Conservation (phyloP, 2,113 vertebrate species). For the Galeopterus variegatus region DNA sequence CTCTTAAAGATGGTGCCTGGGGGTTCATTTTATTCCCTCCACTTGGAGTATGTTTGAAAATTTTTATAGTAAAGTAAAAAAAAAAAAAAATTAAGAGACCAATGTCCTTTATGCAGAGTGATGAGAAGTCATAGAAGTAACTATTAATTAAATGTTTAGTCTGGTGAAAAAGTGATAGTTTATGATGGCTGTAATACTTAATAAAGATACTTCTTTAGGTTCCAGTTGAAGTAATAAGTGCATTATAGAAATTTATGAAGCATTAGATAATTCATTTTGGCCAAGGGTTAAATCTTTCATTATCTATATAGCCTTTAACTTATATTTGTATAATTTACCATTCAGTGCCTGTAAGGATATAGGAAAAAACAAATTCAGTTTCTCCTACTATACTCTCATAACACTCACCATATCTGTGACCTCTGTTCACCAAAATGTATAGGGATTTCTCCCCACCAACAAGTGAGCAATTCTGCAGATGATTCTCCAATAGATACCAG, state of each 20-base stretch:
- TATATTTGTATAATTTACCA: background rate
- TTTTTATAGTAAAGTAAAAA: conserved; percentile 44
- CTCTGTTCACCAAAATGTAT: background rate
- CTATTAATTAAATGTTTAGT: conserved; percentile 2
- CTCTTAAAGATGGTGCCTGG: background rate
- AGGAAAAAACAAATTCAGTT: background rate
- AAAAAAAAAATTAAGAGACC: background rate
- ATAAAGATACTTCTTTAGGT: background rate
- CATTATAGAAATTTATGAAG: background rate
- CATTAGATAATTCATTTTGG: background rate
- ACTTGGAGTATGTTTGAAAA: background rate
- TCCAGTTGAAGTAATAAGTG: conserved; percentile 15
- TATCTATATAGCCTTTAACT: conserved; percentile 7
- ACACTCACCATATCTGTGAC: background rate
- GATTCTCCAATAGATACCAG: background rate
- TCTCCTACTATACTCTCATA: background rate
- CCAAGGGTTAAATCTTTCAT: background rate
- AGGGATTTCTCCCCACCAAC: background rate
- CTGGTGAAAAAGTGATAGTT: conserved; percentile 12
- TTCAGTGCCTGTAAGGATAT: background rate
- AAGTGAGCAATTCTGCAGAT: background rate
- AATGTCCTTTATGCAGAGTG: background rate
- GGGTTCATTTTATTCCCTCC: background rate
- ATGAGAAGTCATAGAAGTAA: background rate
- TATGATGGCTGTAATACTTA: background rate